phyloP scores from a whole-genome alignment of 2,113 vertebrate species.

The Tinamus guttatus region DNA sequence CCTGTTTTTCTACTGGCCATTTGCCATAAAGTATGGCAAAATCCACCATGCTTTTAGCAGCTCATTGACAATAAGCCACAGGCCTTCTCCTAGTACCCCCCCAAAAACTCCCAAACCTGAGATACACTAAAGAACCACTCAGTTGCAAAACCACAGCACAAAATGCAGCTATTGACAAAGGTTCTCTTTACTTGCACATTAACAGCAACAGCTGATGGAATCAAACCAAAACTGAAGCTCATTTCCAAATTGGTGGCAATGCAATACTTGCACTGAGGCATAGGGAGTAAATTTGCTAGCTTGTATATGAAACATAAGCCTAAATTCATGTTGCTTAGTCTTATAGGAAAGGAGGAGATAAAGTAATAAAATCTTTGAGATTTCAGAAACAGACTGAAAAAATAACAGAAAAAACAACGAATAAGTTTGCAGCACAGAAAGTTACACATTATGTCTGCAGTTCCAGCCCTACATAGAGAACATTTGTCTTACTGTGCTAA shows the following conservation, averaged over 20 bases:
- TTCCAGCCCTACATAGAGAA: background rate
- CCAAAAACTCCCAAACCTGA: background rate
- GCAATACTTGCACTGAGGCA: background rate
- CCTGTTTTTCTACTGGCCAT: background rate
- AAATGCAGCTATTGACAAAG: background rate
- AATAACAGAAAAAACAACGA: background rate
- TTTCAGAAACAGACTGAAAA: background rate
- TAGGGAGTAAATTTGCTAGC: background rate
- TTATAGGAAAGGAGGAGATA: accelerated
- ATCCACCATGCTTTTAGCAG: background rate
- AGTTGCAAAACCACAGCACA: background rate
- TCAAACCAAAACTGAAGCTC: background rate
- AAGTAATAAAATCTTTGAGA: background rate
- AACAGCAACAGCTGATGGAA: background rate
- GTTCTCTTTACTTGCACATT: accelerated
- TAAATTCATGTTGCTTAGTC: background rate
- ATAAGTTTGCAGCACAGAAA: background rate
- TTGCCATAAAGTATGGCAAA: background rate
- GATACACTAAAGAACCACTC: accelerated
- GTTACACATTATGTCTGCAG: accelerated
- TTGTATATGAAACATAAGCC: background rate
- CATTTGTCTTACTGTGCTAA: background rate
- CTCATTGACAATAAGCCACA: accelerated
- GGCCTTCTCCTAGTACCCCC: background rate
- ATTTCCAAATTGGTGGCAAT: accelerated